Evolutionary conservation across 2,888 invertebrate genomes (phyloP), one percentile per base, ranked within the genome.

Genomic region (Pristionchus arcanus): DNA sequence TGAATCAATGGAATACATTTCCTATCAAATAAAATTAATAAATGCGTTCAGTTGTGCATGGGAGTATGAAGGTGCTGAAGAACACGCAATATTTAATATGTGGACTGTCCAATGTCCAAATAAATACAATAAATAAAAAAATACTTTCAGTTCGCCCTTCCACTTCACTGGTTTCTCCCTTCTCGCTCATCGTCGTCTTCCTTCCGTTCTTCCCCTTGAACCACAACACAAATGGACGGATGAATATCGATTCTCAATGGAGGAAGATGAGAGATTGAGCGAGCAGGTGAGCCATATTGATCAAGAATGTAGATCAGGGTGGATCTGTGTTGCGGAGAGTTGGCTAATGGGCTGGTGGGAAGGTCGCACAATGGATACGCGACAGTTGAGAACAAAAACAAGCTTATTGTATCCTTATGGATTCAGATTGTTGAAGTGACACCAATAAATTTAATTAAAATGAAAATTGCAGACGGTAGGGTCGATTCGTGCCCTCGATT

Each of bases 171-270:
- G 90, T 21, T 74, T 81, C 63, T 77, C 87, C 0, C 59, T 77
- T 49, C 85, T 88, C 66, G 53, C 49, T 34, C 90, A 90, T 89
- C 88, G 88, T 49, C 88, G 77, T 37, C 74, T 88, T n/a, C 77
- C 88, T 37, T 15, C 68, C n/a, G 59, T 77, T 25, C 19, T 88
- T 21, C 88, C 88, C 1, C 74, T 2, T 3, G 88, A 88, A 59
- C 88, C 88, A 34, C 74, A 71, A 19, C 34, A 34, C 34, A 71
- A 77, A 77, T 88, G 88, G 88, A 74, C 63, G 34, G 74, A 77
- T 28, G 88, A 88, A 13, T 88, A 88, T 49, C 49, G 66, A 77
- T 77, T 88, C 77, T 31, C 49, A 0, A 25, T 88, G n/a, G 37
- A 55, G 59, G 74, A 88, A 55, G 88, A 87, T 42, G 85, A 85